phyloP scores from a whole-genome alignment of 1,140 invertebrate species.

The Lamellibrachia luymesi region DNA sequence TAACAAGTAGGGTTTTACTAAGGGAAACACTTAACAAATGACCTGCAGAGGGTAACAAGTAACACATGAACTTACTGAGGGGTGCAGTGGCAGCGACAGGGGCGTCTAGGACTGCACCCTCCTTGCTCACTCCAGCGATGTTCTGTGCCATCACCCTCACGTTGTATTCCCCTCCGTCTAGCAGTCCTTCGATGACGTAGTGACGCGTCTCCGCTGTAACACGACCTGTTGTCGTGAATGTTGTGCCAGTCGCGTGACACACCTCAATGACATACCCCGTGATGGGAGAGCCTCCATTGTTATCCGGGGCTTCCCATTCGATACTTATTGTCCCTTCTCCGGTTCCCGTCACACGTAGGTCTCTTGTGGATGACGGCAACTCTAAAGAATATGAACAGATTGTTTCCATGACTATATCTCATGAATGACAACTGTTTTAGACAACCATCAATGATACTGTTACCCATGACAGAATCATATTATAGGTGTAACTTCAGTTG shows the following conservation, averaged over 20 bases:
- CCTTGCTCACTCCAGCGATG: slow-evolving; percentile 12
- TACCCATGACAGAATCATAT: too few species aligned
- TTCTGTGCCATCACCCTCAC: slow-evolving; percentile 23
- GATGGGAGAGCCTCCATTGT: slow-evolving; percentile 25
- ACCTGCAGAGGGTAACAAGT: neutral
- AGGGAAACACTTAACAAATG: too few species aligned
- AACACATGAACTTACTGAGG: slow-evolving; percentile 38
- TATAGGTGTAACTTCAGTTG: too few species aligned
- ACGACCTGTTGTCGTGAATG: neutral
- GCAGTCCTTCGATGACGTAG: slow-evolving; percentile 15
- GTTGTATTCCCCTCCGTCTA: slow-evolving; percentile 21
- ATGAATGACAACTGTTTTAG: too few species aligned
- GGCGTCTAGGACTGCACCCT: slow-evolving; percentile 62
- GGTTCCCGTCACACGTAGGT: slow-evolving; percentile 15
- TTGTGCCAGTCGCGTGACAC: neutral
- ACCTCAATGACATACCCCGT: slow-evolving; percentile 29
- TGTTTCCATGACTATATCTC: too few species aligned
- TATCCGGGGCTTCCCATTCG: slow-evolving; percentile 26
- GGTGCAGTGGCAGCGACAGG: slow-evolving; percentile 43
- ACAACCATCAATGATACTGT: too few species aligned
- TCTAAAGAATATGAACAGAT: slow-evolving; percentile 10
- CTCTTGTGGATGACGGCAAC: slow-evolving; percentile 7
- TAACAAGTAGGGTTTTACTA: too few species aligned
- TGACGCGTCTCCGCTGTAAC: neutral
- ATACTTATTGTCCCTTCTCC: slow-evolving; percentile 10